These are phyloP conservation scores for Lagorchestes hirsutus DNA, from an alignment of 2,797 vertebrate species.

Conservation along the genomic window DNA sequence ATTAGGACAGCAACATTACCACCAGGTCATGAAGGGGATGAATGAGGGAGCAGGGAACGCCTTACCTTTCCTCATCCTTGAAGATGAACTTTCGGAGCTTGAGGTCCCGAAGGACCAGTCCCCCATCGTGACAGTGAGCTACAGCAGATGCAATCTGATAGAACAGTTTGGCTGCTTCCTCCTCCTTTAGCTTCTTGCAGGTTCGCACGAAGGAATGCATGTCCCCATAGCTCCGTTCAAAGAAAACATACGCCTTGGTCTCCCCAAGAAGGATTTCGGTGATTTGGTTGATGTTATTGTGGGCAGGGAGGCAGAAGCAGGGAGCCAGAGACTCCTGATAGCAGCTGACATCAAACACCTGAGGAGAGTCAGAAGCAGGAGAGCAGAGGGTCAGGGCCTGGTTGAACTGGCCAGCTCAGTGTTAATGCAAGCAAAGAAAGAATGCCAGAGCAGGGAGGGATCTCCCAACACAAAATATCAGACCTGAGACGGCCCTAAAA, in stretches of 20 bases:
- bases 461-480: not conserved
- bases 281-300: conserved; percentile 99
- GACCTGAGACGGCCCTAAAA: not conserved
- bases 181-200: conserved; percentile 98
- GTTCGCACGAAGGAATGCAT: conserved; percentile 99
- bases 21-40: not conserved
- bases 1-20: not conserved
- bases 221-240: conserved; percentile 98
- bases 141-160: conserved; percentile 98
- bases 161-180: conserved; percentile 97
- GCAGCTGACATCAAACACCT: conserved; percentile 97
- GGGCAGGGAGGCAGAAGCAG: conserved; percentile 96
- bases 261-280: conserved; percentile 98
- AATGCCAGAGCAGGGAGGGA: not conserved
- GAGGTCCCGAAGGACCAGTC: conserved; percentile 98
- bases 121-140: conserved; percentile 97
- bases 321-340: conserved; percentile 98
- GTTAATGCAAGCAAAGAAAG: not conserved
- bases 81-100: conserved; percentile 99
- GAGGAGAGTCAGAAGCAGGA: conserved; percentile 71
- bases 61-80: conserved; percentile 97
- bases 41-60: conserved; percentile 4
- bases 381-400: conserved; percentile 74
- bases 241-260: conserved; percentile 97
- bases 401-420: not conserved